A percentile compares a stretch with the other conserved stretches of the same genome.
Evolutionary conservation across 92 coral and sea anemone genomes (phyloP).

Genomic region (Virgularia gustaviana): DNA sequence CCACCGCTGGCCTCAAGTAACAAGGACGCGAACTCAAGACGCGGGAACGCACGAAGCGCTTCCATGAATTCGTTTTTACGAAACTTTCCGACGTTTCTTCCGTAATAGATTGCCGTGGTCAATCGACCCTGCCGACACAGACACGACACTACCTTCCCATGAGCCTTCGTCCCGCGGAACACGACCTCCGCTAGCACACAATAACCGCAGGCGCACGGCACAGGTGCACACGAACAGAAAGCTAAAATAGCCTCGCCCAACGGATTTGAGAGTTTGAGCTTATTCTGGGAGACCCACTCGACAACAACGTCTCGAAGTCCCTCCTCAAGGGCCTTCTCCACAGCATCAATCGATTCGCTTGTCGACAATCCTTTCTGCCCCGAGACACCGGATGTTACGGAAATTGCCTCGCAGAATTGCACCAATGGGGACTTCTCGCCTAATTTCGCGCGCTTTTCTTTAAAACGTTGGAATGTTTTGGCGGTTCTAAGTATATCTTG

Average conservation of each 20-base stretch:
- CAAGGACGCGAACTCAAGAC: not conserved
- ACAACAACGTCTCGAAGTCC: slow-evolving; percentile 2
- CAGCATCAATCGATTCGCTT: slow-evolving; percentile 2
- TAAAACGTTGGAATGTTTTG: slow-evolving; percentile 21
- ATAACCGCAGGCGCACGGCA: slow-evolving; percentile 6
- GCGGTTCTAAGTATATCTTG: slow-evolving; percentile 31
- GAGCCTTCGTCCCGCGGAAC: slow-evolving; percentile 19
- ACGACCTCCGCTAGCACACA: slow-evolving; percentile 10
- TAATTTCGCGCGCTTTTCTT: slow-evolving; percentile 1
- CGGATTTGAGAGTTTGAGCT: slow-evolving; percentile 2
- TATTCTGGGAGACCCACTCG: slow-evolving; percentile 15
- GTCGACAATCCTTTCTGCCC: slow-evolving; percentile 25
- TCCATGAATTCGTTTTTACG: slow-evolving; percentile 21
- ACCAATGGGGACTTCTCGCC: slow-evolving; percentile 29
- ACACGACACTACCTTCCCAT: slow-evolving; percentile 24
- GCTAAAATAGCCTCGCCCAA: slow-evolving; percentile 7
- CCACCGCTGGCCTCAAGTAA: slow-evolving; percentile 20
- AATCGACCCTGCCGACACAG: slow-evolving; percentile 15
- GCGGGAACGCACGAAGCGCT: slow-evolving; percentile 17
- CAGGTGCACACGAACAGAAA: not conserved
- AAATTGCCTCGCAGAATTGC: slow-evolving; percentile 22
- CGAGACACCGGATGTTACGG: not conserved
- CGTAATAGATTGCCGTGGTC: slow-evolving; percentile 13
- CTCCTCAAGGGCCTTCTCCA: slow-evolving; percentile 8
- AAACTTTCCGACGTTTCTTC: slow-evolving; percentile 24